These are phyloP conservation scores for Azorinus chamasolen DNA, from an alignment of 2,888 invertebrate genomes.

Conservation along the genomic window DNA sequence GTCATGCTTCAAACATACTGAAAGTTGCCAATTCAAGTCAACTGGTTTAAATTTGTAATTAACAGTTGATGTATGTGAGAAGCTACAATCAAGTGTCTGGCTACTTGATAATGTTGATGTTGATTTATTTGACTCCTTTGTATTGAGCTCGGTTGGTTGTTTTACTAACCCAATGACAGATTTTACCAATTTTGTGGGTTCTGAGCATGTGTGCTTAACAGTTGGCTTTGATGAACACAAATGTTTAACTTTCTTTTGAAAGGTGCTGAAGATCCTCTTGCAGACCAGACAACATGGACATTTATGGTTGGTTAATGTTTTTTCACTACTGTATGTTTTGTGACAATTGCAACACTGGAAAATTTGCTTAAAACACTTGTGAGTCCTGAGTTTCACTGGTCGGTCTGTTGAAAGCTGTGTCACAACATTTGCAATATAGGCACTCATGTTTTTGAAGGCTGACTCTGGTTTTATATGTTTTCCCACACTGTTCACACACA, in stretches of 20 bases:
- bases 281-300: slow-evolving; percentile 19
- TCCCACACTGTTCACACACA: no score
- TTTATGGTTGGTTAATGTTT: slow-evolving; percentile 20
- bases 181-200: no score
- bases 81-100: no score
- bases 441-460: no score
- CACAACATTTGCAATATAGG: no score
- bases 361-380: no score
- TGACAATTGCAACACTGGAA: neutral
- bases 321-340: slow-evolving; percentile 2
- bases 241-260: slow-evolving; percentile 1
- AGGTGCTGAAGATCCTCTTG: slow-evolving; percentile 5
- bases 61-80: neutral
- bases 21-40: slow-evolving; percentile 1
- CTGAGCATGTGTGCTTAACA: neutral
- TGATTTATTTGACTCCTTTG: no score
- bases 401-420: no score
- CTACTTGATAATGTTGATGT: no score
- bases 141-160: neutral
- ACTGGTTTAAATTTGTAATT: neutral
- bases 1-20: neutral
- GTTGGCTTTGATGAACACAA: neutral
- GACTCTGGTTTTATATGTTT: no score
- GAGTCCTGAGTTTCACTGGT: no score
- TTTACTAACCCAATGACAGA: neutral